Evolutionary conservation across 2,888 invertebrate species (phyloP), one percentile per base, ranked within the genome.

Genomic region (Tromatobia lineatoria): DNA sequence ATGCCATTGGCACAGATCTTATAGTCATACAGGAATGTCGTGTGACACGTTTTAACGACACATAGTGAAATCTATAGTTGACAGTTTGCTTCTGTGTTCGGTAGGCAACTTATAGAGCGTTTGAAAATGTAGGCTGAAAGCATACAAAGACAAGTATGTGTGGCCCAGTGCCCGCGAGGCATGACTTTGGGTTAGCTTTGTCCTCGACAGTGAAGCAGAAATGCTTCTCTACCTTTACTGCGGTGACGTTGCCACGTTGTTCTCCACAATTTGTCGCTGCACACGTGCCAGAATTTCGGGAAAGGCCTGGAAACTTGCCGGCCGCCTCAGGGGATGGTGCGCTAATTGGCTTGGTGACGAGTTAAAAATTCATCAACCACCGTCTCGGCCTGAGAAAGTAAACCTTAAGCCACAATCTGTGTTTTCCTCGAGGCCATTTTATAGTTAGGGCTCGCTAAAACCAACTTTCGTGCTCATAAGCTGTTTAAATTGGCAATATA

Each of bases 301-400:
- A 78, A 69, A 52, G 66, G 67, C 69, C 71, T 78, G 50, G 78
- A 82, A 86, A 85, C 67, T 86, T 79, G 74, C 77, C 74, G 67
- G 57, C 57, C 67, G 80, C 79, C 75, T 42, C 20, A 59, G 73
- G 80, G 80, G 74, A 50, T 69, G 69, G 76, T 64, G 81, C 54
- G 70, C 86, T 86, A 86, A 86, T 86, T 86, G 86, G 85, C 85
- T 85, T 52, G 78, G 83, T 80, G 79, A 79, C 76, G 78, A 79
- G 85, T 86, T 85, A 82, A 83, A 85, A 85, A 85, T 86, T 86
- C 85, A 83, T 82, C 78, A 82, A 42, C 38, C 50, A 67, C 61
- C 83, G 50, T 23, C 54, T 23, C 20, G 18, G 47, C 29, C 38
- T 59, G 76, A 54, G 67, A 74, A 73, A 77, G 47, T 52, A 54